Evolutionary conservation across 2,888 invertebrate genomes (phyloP).

Genomic region (Neelides folsomi): DNA sequence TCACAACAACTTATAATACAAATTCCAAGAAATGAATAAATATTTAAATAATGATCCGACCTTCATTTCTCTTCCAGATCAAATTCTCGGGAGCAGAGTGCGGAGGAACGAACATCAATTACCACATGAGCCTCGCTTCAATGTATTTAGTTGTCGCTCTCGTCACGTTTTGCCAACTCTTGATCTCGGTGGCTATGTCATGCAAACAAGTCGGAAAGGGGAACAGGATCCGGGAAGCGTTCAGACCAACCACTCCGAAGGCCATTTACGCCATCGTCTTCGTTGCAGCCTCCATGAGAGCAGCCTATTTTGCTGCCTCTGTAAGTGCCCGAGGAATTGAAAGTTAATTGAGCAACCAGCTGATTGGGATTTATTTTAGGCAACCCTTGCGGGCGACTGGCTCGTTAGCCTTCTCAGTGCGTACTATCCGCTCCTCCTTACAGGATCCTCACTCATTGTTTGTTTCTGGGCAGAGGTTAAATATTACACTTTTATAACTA

Average conservation of each 20-base stretch:
- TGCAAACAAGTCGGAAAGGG: slow-evolving; percentile 43
- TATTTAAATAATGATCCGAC: too few relatives aligned
- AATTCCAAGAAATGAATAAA: too few relatives aligned
- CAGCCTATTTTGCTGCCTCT: slow-evolving; percentile 79
- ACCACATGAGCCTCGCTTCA: slow-evolving; percentile 48
- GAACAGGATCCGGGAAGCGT: slow-evolving; percentile 66
- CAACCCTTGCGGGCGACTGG: slow-evolving; percentile 69
- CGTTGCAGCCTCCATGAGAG: slow-evolving; percentile 67
- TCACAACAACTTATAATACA: too few relatives aligned
- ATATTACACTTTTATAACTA: too few relatives aligned
- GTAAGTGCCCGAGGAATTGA: too few relatives aligned
- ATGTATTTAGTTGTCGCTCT: slow-evolving; percentile 71
- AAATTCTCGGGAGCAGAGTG: slow-evolving; percentile 69
- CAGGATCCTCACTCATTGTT: slow-evolving; percentile 76
- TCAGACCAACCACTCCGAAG: slow-evolving; percentile 78
- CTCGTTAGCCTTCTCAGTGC: slow-evolving; percentile 73
- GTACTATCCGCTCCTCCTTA: slow-evolving; percentile 76
- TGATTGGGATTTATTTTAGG: slow-evolving; percentile 42
- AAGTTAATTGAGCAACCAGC: too few relatives aligned
- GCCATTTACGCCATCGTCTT: slow-evolving; percentile 74
- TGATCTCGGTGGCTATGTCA: slow-evolving; percentile 52
- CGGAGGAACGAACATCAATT: slow-evolving; percentile 67
- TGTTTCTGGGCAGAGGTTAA: slow-evolving; percentile 92
- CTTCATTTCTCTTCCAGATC: slow-evolving; percentile 38
- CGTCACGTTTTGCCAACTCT: slow-evolving; percentile 68